Conservation (phyloP, 2,888 invertebrate genomes). For the Scaptodrosophila latifasciaeformis region DNA sequence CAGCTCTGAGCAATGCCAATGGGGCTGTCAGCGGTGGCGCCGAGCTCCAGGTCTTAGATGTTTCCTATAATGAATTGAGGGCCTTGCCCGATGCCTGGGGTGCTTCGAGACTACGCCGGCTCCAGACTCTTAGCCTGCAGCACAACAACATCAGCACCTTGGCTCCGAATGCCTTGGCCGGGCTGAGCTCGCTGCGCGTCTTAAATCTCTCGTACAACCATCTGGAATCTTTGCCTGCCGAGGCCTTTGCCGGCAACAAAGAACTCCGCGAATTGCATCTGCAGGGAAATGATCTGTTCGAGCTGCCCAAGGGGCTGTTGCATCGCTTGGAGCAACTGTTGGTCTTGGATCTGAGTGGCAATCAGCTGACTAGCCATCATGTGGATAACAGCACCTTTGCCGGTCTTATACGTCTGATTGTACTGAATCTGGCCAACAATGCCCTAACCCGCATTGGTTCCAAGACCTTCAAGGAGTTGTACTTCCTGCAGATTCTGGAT, state of each 20-base stretch:
- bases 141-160: slow-evolving; percentile 89
- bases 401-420: slow-evolving; percentile 88
- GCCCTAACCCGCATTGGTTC: slow-evolving; percentile 88
- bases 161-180: slow-evolving; percentile 86
- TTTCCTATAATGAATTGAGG: slow-evolving; percentile 87
- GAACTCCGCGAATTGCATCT: slow-evolving; percentile 89
- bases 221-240: slow-evolving; percentile 86
- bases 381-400: slow-evolving; percentile 90
- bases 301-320: slow-evolving; percentile 88
- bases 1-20: slow-evolving; percentile 61
- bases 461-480: slow-evolving; percentile 89
- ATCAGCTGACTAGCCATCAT: slow-evolving; percentile 89
- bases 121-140: slow-evolving; percentile 87
- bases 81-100: slow-evolving; percentile 84
- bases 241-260: slow-evolving; percentile 86
- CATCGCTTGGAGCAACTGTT: slow-evolving; percentile 88
- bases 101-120: slow-evolving; percentile 83
- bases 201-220: slow-evolving; percentile 92
- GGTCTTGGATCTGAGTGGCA: slow-evolving; percentile 88
- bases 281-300: slow-evolving; percentile 89
- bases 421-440: slow-evolving; percentile 90
- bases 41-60: slow-evolving; percentile 85
- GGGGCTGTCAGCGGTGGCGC: slow-evolving; percentile 78
- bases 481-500: slow-evolving; percentile 89
- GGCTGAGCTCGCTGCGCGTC: slow-evolving; percentile 85